Evolutionary conservation across 1,140 invertebrate genomes (phyloP), one percentile per base, ranked within the genome.

Genomic region (Drosophila rufa): DNA sequence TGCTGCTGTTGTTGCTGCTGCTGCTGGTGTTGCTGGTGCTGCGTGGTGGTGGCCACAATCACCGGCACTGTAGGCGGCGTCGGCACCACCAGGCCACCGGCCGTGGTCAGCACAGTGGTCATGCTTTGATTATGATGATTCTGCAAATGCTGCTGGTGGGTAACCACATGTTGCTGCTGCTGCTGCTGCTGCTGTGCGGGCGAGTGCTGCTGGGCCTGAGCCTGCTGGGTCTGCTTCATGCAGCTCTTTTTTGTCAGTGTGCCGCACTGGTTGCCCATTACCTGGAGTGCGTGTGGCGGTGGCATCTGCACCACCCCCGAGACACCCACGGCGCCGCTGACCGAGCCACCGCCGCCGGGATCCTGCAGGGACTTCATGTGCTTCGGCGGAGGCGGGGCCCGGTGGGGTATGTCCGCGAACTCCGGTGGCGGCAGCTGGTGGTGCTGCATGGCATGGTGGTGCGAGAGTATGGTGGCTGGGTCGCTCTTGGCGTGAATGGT

Each of bases 341-440:
- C 95, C 94, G 73, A 96, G 0, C 67, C 69, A 6, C 80, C 90
- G 82, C 94, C 92, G 84, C 87, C 69, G 92, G 95, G 93, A 93
- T 95, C 80, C 94, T 95, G 92, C 94, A 94, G 73, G 58, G 95
- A 93, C 94, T 96, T 92, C 92, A 95, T 80, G 94, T 94, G 94
- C 92, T 96, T 97, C 0, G 96, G 96, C 0, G 96, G 96, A 1
- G 95, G 96, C 2, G 96, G 95, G 0, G 96, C 95, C 62, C 95
- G 94, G 12, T 96, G 95, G 5, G 95, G 95, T 51, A 96, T 93
- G 85, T 96, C 96, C 2, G 96, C 96, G 81, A 96, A 96, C 82
- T 97, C 96, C 0, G 96, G 96, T 2, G 96, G 96, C 30, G 96
- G 95, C 77, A 96, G 93, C 80, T 96, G 96, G 91, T 96, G 96